Base-by-base conservation (phyloP, 1,140 invertebrate genomes). In the Plodia interpunctella region DNA sequence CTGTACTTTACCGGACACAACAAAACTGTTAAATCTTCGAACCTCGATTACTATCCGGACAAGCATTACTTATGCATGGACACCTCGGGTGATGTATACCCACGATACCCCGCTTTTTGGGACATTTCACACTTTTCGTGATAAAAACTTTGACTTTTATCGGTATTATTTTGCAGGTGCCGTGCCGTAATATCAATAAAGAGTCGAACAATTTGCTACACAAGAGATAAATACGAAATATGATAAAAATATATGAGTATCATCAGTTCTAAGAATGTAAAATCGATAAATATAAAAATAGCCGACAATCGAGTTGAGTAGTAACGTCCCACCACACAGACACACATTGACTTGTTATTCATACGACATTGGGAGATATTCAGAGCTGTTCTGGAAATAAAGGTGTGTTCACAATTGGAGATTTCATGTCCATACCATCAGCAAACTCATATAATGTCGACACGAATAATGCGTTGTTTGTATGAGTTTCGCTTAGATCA, bases 11-110 rank as follows among this genome's bases (percentile, higher is more conserved):
- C 5, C 17, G 18, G 17, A 8, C 18, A 20, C 55, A 63, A 69
- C 63, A 66, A 69, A 74, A 75, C 72, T 75, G 72, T 73, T 74
- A 69, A 78, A 76, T 77, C 74, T 70, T 67, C 53, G 20, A 65
- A 65, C 65, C 44, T 9, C 59, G 63, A 75, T 72, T 72, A 72
- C 59, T 32, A 57, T 65, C 9, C 67, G 66, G 60, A 63, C 63
- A 49, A 32, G 54, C 63, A 72, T 81, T 69, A 78, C 71, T 81
- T 78, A 81, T 78, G 68, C 66, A 80, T 60, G 59, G 53, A 70
- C 6, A 51, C 18, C 32, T 3, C 9, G 32, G 32, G 32, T 35
- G 32, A 35, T 35, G 32, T 35, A 35, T 35, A 9, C 1, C 32
- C 9, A 13, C 13, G 32, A 11, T 35, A 35, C 9, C 1, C 1